Conservation (phyloP, 2,797 vertebrate genomes). For the Halcyon leucocephala region DNA sequence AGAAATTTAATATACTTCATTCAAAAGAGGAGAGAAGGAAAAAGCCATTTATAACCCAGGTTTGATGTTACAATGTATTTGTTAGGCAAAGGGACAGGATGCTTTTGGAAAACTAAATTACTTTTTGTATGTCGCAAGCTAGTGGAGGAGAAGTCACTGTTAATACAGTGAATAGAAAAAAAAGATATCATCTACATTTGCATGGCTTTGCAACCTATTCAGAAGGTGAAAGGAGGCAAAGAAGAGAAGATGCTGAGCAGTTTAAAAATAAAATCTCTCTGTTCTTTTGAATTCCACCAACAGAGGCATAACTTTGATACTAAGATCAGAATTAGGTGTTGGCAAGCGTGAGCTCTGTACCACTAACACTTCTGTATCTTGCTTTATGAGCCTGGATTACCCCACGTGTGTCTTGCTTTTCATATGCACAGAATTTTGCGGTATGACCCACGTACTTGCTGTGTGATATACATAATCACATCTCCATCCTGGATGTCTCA, state of each 20-base stretch:
- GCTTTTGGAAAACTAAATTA: not conserved
- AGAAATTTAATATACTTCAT: conserved; percentile 7
- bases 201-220: not conserved
- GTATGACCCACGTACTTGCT: not conserved
- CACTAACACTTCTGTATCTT: not conserved
- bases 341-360: not conserved
- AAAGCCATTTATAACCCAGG: not conserved
- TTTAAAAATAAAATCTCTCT: not conserved
- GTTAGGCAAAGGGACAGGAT: not conserved
- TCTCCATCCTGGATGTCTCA: not conserved
- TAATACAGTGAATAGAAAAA: not conserved
- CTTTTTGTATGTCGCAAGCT: not conserved
- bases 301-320: not conserved
- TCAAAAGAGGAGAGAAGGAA: not conserved
- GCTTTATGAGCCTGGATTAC: not conserved
- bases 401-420: not conserved
- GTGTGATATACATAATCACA: not conserved
- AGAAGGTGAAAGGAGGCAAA: not conserved
- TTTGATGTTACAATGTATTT: not conserved
- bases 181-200: not conserved
- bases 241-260: not conserved
- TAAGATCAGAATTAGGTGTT: not conserved
- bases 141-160: not conserved
- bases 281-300: not conserved
- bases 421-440: not conserved